A percentile compares a stretch with the other conserved stretches of the same genome.
Evolutionary conservation across 37 sponge, comb jelly and placozoan species (phyloP).

Genomic region (Aphrocallistes beatrix): DNA sequence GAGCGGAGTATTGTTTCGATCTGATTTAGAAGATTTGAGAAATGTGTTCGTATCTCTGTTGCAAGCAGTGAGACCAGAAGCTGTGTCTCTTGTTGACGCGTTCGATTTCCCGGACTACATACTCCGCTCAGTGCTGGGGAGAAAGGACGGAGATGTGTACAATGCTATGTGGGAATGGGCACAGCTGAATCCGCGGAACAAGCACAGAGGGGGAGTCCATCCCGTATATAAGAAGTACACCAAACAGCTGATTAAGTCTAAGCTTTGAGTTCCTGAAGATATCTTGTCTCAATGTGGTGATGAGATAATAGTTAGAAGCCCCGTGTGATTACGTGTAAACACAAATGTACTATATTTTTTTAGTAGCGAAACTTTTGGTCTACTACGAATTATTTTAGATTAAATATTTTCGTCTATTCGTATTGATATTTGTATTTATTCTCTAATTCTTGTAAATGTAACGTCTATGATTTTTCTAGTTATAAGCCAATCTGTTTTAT

Average conservation of each 20-base stretch:
- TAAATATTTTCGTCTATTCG: too few relatives aligned
- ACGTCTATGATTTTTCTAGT: too few relatives aligned
- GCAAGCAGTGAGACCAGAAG: constrained; percentile 45
- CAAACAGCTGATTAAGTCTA: neutral
- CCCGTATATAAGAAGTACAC: constrained; percentile 4
- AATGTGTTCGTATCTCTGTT: neutral
- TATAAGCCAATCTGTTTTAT: too few relatives aligned
- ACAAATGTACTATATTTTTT: too few relatives aligned
- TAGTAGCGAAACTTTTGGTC: too few relatives aligned
- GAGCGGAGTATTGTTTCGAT: neutral
- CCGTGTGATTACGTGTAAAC: too few relatives aligned
- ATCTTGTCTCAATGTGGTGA: too few relatives aligned
- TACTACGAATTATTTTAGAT: too few relatives aligned
- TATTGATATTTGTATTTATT: too few relatives aligned
- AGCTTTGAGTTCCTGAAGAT: neutral
- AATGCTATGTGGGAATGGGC: constrained; percentile 72
- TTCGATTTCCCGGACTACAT: constrained; percentile 68
- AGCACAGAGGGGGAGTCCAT: neutral
- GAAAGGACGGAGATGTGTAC: constrained; percentile 91
- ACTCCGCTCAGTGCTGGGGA: constrained; percentile 69
- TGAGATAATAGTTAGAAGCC: too few relatives aligned
- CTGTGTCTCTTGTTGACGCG: constrained; percentile 85
- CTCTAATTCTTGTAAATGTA: too few relatives aligned
- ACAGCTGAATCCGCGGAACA: neutral
- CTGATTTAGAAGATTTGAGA: neutral